Base-by-base conservation (phyloP, 2,888 invertebrate genomes). In the Xestia c-nigrum region DNA sequence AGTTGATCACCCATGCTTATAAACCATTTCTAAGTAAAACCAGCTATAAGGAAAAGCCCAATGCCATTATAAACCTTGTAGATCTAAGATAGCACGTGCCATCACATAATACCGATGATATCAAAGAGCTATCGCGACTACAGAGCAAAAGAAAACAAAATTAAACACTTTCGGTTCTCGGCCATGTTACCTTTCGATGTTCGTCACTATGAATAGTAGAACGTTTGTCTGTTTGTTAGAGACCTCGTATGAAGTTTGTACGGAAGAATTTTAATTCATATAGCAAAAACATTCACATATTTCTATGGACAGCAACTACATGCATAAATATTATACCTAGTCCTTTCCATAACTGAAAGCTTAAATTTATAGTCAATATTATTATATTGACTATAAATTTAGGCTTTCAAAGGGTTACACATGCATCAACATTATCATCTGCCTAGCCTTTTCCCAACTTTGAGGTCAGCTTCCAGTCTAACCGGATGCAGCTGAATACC, bases 1-100 rank as follows among this genome's bases (percentile, higher is more conserved):
- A 14, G 12, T 21, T 9, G 7, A 47, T 31, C 55, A 10, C 47
- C 40, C 14, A 38, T 24, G 10, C 10, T 10, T 24, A 24, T 43
- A 57, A 57, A 40, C 68, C 0, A 31, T 69, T 9, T 46, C 31
- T 55, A 43, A 76, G 40, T 67, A 55, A 66, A 66, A 66, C n/a
- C 46, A 57, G 24, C 6, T 63, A 59, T 50, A 61, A 71, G 43
- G 80, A 71, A 70, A 68, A 67, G 0, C 31, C 46, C 43, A 84
- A 79, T 59, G 65, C 52, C 24, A 78, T 80, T 84, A 71, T 74
- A 72, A 78, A 57, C 72, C 84, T 82, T 72, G 84, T 76, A 83
- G 79, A 81, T 84, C 63, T 65, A 7, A 74, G 83, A 77, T 74
- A 84, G 95, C 95, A 94, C 95, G 95, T 95, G 95, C 95, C 93